Percentiles rank a stretch among this genome's conserved stretches.
These are phyloP conservation scores for Deilephila porcellus DNA, from an alignment of 2,888 invertebrate species.

Conservation along the genomic window DNA sequence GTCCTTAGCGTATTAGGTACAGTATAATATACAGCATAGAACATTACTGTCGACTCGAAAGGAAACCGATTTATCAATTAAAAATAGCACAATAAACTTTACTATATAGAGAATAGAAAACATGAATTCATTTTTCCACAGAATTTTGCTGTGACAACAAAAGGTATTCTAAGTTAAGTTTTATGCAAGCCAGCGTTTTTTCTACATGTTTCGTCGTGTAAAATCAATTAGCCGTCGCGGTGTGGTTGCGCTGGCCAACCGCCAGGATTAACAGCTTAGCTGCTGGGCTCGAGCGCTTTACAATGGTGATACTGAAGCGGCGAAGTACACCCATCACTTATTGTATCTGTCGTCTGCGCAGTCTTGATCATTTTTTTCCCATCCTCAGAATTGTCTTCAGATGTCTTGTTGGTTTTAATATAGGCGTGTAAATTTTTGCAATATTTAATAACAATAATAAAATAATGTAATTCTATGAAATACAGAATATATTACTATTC, in stretches of 20 bases:
- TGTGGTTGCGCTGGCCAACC: conserved; percentile 45
- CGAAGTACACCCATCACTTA: conserved; percentile 34
- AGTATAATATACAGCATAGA: too few species aligned
- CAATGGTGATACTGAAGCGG: conserved; percentile 39
- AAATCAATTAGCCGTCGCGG: conserved; percentile 49
- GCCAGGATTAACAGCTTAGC: conserved; percentile 49
- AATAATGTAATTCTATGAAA: too few species aligned
- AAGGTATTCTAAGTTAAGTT: conserved; percentile 2
- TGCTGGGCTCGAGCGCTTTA: conserved; percentile 44
- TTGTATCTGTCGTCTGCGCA: background rate
- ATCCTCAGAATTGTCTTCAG: background rate
- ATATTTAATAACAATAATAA: background rate
- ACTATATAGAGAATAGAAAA: background rate
- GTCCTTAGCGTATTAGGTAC: too few species aligned
- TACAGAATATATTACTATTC: too few species aligned
- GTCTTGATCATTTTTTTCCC: background rate
- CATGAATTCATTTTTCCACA: background rate
- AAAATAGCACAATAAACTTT: background rate
- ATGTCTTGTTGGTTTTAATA: background rate
- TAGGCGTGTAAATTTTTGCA: background rate
- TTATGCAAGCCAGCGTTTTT: conserved; percentile 36
- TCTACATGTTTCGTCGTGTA: conserved; percentile 40
- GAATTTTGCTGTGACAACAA: background rate
- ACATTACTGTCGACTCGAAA: too few species aligned
- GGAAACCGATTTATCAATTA: too few species aligned